Conservation (phyloP, 1,140 invertebrate species). For the Drosophila equinoxialis region DNA sequence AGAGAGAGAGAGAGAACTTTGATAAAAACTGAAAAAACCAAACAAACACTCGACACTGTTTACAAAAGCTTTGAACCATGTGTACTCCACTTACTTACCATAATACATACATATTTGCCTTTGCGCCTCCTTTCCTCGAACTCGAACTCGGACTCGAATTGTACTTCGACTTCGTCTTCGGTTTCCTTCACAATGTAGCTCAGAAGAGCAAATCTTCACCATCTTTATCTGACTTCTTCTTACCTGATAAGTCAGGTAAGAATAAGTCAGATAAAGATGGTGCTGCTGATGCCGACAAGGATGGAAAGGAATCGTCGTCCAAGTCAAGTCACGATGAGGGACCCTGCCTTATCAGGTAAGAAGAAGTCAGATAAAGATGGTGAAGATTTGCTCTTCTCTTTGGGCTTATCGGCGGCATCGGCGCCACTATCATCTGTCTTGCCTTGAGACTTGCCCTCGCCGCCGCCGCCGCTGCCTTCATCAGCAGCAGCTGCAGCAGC, state of each 20-base stretch:
- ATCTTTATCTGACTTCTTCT: too few relatives aligned
- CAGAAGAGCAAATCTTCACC: constrained; percentile 59
- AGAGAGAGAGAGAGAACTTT: neutral
- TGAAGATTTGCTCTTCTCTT: constrained; percentile 58
- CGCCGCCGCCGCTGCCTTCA: neutral
- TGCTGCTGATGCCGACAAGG: constrained; percentile 49
- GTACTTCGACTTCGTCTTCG: constrained; percentile 67
- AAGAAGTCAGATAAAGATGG: too few relatives aligned
- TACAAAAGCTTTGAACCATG: constrained; percentile 5
- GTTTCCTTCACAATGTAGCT: constrained; percentile 63
- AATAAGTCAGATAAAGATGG: constrained; percentile 67
- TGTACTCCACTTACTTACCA: constrained; percentile 16
- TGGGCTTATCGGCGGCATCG: constrained; percentile 60
- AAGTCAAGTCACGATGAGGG: constrained; percentile 69
- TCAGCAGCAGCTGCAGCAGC: neutral
- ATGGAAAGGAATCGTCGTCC: constrained; percentile 24
- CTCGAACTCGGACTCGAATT: constrained; percentile 12
- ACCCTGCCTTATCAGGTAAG: constrained; percentile 57
- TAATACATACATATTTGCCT: constrained; percentile 56
- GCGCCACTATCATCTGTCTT: constrained; percentile 45
- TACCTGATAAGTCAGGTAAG: constrained; percentile 69
- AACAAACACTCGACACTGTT: constrained; percentile 9
- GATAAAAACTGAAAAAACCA: neutral
- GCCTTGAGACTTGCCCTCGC: constrained; percentile 24
- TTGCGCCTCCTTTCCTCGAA: constrained; percentile 48